A percentile compares a stretch with the other conserved stretches of the same genome.
Conservation (phyloP, 2,797 vertebrate species). For the Arremon aurantiirostris region DNA sequence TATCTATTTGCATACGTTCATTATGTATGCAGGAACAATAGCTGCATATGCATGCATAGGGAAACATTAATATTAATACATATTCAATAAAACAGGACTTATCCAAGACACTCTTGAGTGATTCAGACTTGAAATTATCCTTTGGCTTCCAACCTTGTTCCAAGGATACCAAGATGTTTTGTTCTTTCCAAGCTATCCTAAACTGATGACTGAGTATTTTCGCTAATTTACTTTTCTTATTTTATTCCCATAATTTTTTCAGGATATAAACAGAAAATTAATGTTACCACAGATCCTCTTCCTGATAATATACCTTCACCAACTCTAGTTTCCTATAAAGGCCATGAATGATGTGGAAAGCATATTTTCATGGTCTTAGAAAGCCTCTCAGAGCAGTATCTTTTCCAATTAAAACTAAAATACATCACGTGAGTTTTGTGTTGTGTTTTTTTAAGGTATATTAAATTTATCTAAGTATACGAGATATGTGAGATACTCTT, state of each 20-base stretch:
- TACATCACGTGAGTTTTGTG: neutral
- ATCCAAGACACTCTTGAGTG: neutral
- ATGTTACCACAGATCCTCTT: neutral
- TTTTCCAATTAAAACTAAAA: constrained; percentile 21
- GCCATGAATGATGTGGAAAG: neutral
- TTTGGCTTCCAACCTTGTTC: neutral
- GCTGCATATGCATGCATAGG: constrained; percentile 27
- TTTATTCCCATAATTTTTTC: neutral
- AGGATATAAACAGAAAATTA: neutral
- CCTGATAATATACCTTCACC: neutral
- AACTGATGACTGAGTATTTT: neutral
- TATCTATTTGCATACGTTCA: neutral
- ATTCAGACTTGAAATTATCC: neutral
- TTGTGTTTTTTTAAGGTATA: neutral
- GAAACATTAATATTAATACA: constrained; percentile 54
- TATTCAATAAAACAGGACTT: constrained; percentile 18
- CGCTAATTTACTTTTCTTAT: neutral
- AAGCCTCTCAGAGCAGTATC: neutral
- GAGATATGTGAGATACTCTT: neutral
- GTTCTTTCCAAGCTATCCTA: neutral
- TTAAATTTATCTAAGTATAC: constrained; percentile 7
- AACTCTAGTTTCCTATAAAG: neutral
- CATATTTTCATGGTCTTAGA: neutral
- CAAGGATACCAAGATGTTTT: neutral
- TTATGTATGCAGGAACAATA: constrained; percentile 26